Conservation (phyloP, 2,113 vertebrate genomes). For the Cariama cristata region DNA sequence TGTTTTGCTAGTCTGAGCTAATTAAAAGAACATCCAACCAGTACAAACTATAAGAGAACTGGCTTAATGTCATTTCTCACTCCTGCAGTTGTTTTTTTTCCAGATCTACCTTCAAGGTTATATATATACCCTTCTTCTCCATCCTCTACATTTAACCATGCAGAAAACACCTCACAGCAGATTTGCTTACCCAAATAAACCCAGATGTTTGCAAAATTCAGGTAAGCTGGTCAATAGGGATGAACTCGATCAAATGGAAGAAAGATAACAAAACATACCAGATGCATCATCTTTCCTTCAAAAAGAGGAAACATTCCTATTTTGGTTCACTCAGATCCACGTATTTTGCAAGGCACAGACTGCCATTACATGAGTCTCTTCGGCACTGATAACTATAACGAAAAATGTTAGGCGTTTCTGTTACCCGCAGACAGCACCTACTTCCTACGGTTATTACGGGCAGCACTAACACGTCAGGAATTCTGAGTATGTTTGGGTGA, state of each 20-base stretch:
- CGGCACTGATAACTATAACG: conserved; percentile 1
- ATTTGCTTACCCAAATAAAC: background rate
- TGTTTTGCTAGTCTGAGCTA: background rate
- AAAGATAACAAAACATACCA: background rate
- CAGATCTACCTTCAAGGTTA: background rate
- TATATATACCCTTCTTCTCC: background rate
- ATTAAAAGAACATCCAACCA: background rate
- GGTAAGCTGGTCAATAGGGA: background rate
- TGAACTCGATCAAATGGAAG: background rate
- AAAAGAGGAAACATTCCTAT: conserved; percentile 1
- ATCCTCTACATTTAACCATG: background rate
- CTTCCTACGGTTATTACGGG: conserved; percentile 46
- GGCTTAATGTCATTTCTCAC: background rate
- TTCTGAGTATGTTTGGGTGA: conserved; percentile 56
- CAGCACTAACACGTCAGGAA: conserved; percentile 64
- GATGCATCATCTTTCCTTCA: background rate
- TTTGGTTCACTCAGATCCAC: background rate
- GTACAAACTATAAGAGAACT: background rate
- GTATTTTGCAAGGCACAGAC: background rate
- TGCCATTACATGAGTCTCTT: background rate
- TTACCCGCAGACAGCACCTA: conserved; percentile 64
- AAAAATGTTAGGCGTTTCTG: conserved; percentile 49
- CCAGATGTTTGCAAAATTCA: background rate
- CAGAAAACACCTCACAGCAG: background rate
- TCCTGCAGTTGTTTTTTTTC: background rate